Conservation (phyloP, 2,888 invertebrate genomes). For the Trichogramma evanescens region DNA sequence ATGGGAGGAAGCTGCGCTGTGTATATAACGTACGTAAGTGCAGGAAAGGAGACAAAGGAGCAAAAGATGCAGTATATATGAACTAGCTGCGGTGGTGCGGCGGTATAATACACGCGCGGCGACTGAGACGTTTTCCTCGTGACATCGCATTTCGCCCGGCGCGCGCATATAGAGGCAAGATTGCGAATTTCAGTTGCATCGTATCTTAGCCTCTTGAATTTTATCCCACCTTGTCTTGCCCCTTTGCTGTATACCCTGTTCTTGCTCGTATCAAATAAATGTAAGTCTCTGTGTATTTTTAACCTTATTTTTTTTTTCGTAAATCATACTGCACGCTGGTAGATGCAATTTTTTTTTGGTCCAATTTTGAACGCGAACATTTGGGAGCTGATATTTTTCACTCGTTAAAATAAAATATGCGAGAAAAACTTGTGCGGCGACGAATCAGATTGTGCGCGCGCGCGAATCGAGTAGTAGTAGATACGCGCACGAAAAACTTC, state of each 20-base stretch:
- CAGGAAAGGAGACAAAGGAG: background rate
- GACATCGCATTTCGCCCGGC: too few relatives aligned
- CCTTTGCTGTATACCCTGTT: background rate
- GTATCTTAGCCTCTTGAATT: constrained; percentile 10
- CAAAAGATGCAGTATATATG: background rate
- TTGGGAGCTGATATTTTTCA: too few relatives aligned
- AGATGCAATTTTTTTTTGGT: too few relatives aligned
- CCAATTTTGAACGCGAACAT: too few relatives aligned
- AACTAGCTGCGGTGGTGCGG: background rate
- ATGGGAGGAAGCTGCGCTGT: too few relatives aligned
- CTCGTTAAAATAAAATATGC: too few relatives aligned
- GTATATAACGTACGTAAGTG: too few relatives aligned
- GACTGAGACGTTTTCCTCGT: too few relatives aligned
- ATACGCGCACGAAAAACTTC: too few relatives aligned
- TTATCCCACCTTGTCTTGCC: background rate
- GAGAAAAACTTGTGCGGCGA: too few relatives aligned
- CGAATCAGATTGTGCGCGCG: too few relatives aligned
- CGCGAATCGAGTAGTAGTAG: too few relatives aligned
- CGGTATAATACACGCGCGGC: constrained; percentile 22
- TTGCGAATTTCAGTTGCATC: constrained; percentile 32
- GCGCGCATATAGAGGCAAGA: constrained; percentile 4
- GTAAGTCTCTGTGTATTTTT: background rate
- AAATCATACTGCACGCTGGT: background rate
- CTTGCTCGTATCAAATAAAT: background rate
- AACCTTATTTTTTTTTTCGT: background rate